Evolutionary conservation across 2,888 invertebrate genomes (phyloP).

Genomic region (Troides oblongomaculatus): DNA sequence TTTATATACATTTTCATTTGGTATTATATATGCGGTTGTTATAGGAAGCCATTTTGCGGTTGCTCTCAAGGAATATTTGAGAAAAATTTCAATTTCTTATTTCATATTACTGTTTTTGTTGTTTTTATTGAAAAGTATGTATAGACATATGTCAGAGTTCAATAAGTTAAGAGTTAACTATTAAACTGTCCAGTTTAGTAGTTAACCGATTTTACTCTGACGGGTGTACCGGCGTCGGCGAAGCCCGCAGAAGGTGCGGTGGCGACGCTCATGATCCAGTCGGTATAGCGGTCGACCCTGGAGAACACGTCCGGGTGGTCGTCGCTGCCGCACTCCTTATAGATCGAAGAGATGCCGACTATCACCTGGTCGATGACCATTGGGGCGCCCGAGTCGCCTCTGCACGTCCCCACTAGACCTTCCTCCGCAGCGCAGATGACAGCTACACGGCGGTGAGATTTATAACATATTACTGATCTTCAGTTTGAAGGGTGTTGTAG

Average conservation of each 20-base stretch:
- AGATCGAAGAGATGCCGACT: constrained; percentile 48
- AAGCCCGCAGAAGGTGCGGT: constrained; percentile 28
- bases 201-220: constrained; percentile 7
- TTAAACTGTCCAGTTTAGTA: no score
- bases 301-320: constrained; percentile 51
- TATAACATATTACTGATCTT: no score
- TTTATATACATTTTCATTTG: no score
- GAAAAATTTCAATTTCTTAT: no score
- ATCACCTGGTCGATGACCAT: constrained; percentile 44
- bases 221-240: background rate
- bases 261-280: constrained; percentile 55
- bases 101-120: no score
- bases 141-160: no score
- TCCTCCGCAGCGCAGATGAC: constrained; percentile 49
- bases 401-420: constrained; percentile 46
- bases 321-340: constrained; percentile 41
- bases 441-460: constrained; percentile 35
- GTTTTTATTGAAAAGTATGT: no score
- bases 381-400: constrained; percentile 60
- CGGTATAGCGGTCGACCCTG: constrained; percentile 48
- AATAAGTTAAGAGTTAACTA: no score
- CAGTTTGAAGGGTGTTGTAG: no score
- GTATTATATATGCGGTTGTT: no score
- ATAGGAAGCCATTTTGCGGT: no score
- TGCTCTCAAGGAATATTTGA: no score